phyloP scores from a whole-genome alignment of 1,140 invertebrate genomes.

The Caenorhabditis remanei region DNA sequence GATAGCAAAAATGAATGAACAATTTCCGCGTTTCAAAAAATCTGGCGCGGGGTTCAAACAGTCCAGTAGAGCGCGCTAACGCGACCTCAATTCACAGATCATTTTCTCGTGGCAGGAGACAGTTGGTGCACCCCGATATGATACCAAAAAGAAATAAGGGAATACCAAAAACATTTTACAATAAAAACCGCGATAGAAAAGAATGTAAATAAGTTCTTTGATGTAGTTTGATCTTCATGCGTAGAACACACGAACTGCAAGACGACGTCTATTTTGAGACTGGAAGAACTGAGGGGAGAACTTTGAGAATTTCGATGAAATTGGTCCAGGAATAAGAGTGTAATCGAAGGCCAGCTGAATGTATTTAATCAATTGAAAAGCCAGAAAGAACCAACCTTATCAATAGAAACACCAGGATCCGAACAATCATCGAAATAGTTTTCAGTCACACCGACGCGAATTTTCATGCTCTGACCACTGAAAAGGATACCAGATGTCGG shows the following conservation, averaged over 20 bases:
- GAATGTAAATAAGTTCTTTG: too few species aligned
- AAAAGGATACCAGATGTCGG: constrained; percentile 17
- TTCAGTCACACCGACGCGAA: background rate
- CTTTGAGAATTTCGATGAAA: background rate
- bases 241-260: constrained; percentile 31
- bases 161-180: background rate
- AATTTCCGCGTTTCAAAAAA: background rate
- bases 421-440: background rate
- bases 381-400: background rate
- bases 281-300: constrained; percentile 9
- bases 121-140: too few species aligned
- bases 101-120: too few species aligned
- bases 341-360: constrained; percentile 30
- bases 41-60: background rate
- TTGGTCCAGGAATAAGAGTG: background rate
- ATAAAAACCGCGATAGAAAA: background rate
- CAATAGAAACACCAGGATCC: background rate
- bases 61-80: background rate
- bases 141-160: background rate
- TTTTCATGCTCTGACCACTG: background rate
- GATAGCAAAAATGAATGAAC: background rate
- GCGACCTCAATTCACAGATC: too few species aligned
- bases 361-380: background rate
- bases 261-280: constrained; percentile 1
- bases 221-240: background rate